These are phyloP conservation scores for Cheilosia pagana DNA, from an alignment of 2,888 invertebrate species.

Conservation along the genomic window DNA sequence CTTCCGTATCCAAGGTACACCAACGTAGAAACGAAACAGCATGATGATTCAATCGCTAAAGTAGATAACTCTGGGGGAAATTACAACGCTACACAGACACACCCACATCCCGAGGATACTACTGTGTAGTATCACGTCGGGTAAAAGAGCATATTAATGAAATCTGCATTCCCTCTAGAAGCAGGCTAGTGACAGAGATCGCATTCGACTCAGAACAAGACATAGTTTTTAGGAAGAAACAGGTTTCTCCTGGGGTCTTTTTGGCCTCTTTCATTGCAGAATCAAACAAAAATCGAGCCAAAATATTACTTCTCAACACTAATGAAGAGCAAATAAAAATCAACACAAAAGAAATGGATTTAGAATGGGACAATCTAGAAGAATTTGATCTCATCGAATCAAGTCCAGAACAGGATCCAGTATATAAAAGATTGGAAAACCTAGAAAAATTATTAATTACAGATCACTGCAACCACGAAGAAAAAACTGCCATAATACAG, in stretches of 20 bases:
- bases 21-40: no score
- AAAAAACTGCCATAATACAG: neutral
- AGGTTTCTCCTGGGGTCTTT: constrained; percentile 20
- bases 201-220: neutral
- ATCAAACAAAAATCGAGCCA: neutral
- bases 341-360: neutral
- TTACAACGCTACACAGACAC: no score
- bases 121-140: no score
- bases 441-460: neutral
- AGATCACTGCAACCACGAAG: neutral
- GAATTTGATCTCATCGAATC: neutral
- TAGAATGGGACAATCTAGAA: neutral
- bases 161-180: no score
- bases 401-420: constrained; percentile 1
- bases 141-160: no score
- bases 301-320: constrained; percentile 1
- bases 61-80: no score
- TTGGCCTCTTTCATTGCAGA: constrained; percentile 4
- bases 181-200: neutral
- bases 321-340: neutral
- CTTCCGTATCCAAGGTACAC: neutral
- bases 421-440: constrained; percentile 6
- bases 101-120: no score
- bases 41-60: no score
- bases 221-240: constrained; percentile 1